Conservation (phyloP, 2,113 vertebrate genomes). For the Rhinichthys klamathensis region DNA sequence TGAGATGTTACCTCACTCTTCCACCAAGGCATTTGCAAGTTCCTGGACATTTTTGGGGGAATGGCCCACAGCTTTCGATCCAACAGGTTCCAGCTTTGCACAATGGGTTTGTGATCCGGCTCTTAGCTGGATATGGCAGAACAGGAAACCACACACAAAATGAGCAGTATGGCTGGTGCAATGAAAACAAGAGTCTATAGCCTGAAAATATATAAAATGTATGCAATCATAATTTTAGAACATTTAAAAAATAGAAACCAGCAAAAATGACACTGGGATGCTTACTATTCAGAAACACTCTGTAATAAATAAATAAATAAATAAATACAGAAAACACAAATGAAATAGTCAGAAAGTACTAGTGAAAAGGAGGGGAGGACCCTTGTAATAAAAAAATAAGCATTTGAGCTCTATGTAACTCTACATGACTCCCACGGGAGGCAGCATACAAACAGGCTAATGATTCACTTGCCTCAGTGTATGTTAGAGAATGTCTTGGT, state of each 20-base stretch:
- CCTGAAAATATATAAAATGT: slow-evolving; percentile 78
- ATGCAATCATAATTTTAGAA: slow-evolving; percentile 98
- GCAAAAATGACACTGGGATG: slow-evolving; percentile 86
- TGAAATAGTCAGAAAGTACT: not conserved
- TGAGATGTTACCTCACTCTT: not conserved
- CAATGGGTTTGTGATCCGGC: not conserved
- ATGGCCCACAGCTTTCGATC: not conserved
- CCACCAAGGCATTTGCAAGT: not conserved
- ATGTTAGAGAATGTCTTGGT: not conserved
- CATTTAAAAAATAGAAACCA: slow-evolving; percentile 98
- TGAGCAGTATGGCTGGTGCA: not conserved
- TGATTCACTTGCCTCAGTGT: not conserved
- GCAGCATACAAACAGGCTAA: not conserved
- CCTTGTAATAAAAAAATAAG: not conserved
- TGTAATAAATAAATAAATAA: slow-evolving; percentile 42
- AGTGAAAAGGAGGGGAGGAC: not conserved
- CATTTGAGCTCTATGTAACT: slow-evolving; percentile 1
- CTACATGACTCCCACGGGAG: not conserved
- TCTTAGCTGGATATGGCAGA: not conserved
- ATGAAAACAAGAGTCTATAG: not conserved
- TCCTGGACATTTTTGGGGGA: not conserved
- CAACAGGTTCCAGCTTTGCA: not conserved
- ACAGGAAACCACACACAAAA: not conserved
- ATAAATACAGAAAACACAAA: slow-evolving; percentile 60
- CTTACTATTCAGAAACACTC: slow-evolving; percentile 88